Base-by-base conservation (phyloP, 1,140 invertebrate species). In the Lepidostoma basale region DNA sequence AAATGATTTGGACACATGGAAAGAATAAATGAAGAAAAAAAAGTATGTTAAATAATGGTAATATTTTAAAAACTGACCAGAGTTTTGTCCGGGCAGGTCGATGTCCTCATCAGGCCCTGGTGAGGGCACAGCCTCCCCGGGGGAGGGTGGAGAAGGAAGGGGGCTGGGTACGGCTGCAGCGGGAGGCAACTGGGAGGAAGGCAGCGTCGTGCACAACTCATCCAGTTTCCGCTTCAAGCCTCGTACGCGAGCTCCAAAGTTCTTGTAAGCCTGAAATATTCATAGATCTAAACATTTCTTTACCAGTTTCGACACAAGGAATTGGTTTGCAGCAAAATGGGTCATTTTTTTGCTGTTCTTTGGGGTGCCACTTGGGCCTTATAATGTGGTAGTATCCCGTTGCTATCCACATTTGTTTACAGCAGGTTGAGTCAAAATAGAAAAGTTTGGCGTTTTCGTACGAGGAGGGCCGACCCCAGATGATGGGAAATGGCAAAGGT, bases 161-260 rank as follows among this genome's bases (percentile, higher is more conserved):
- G 92, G 92, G 83, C 93, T 90, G 1, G 89, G 78, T 1, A 14
- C 4, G 25, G 33, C 89, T 23, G 91, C 91, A 39, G 54, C 6
- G 20, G 54, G 54, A 73, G 90, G 88, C 67, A 84, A 85, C 28
- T 81, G 77, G 9, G 88, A 81, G 62, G 85, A 88, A 1, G 87
- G 84, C 52, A 95, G 76, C 1, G 80, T 85, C 12, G 84, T 82
- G 68, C 87, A 86, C 23, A 93, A 77, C 71, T 97, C 93, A 72
- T 92, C 91, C 36, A 97, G 76, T 77, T 93, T 94, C 40, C 91
- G 88, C 76, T 95, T 92, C 18, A 97, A 84, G 59, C 88, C 88
- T 76, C 94, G 92, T 0, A 97, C 92, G 73, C 93, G 85, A 36
- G 87, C 88, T 1, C 92, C 92, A 85, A 96, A 97, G 76, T 93